Evolutionary conservation across 2,113 vertebrate species (phyloP).

Genomic region (Notechis scutatus): DNA sequence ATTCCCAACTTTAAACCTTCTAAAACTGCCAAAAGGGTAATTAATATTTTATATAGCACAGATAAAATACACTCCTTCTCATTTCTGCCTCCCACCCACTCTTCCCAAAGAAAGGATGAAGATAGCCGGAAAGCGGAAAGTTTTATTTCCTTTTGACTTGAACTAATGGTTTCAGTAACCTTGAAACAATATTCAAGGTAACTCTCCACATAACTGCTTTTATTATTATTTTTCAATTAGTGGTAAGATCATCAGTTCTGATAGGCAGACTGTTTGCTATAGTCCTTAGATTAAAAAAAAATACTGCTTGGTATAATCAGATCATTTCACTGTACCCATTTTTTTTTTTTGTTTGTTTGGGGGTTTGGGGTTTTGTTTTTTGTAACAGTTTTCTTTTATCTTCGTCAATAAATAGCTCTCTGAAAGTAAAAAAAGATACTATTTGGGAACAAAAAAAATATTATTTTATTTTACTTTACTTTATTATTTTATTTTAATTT

Average conservation of each 20-base stretch:
- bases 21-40: not conserved
- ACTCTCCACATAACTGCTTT: not conserved
- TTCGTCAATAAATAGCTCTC: not conserved
- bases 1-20: not conserved
- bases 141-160: not conserved
- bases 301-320: not conserved
- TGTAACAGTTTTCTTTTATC: not conserved
- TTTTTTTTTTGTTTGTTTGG: too few relatives aligned
- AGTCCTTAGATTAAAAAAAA: not conserved
- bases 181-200: not conserved
- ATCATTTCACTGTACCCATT: not conserved
- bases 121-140: not conserved
- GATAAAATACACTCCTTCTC: not conserved
- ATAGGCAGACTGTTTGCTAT: not conserved
- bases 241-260: not conserved
- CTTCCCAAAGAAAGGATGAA: not conserved
- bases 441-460: not conserved
- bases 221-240: not conserved
- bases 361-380: not conserved
- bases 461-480: not conserved
- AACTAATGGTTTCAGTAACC: not conserved
- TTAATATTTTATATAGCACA: conserved; percentile 3
- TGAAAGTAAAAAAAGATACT: not conserved
- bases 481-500: too few relatives aligned
- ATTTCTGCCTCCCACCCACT: not conserved